These are phyloP conservation scores for Cephus cinctus DNA, from an alignment of 1,140 invertebrate species.

Conservation along the genomic window DNA sequence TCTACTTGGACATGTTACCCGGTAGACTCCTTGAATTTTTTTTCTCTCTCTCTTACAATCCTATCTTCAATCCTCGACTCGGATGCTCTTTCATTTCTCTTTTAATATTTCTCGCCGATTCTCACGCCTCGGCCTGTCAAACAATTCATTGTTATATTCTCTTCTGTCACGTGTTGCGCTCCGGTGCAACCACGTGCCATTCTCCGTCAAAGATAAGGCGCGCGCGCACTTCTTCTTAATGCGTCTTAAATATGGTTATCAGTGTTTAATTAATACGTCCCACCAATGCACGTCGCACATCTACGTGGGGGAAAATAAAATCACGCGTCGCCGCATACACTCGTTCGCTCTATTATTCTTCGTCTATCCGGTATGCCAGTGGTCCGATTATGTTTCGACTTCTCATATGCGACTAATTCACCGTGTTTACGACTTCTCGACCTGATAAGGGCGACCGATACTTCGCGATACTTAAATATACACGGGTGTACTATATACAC, in stretches of 20 bases:
- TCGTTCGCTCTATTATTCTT: not conserved
- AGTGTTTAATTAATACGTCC: constrained; percentile 17
- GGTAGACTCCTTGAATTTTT: too few relatives aligned
- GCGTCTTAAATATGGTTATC: constrained; percentile 12
- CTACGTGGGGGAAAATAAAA: constrained; percentile 13
- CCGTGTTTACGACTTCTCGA: too few relatives aligned
- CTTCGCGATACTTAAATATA: too few relatives aligned
- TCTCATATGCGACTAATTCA: too few relatives aligned
- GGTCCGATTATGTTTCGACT: not conserved
- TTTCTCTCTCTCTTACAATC: constrained; percentile 10
- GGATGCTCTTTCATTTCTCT: constrained; percentile 2
- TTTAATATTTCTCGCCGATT: constrained; percentile 12
- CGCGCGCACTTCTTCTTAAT: constrained; percentile 12
- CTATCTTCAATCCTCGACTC: constrained; percentile 1
- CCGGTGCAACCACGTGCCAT: not conserved
- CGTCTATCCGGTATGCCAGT: not conserved
- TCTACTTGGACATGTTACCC: too few relatives aligned
- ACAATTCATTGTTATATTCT: not conserved
- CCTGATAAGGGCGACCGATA: too few relatives aligned
- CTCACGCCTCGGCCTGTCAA: too few relatives aligned
- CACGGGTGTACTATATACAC: too few relatives aligned
- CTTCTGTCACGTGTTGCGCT: not conserved
- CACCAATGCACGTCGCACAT: too few relatives aligned
- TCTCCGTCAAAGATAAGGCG: not conserved
- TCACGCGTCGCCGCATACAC: not conserved